Base-by-base conservation (phyloP, 2,888 invertebrate genomes). In the Dione juno region DNA sequence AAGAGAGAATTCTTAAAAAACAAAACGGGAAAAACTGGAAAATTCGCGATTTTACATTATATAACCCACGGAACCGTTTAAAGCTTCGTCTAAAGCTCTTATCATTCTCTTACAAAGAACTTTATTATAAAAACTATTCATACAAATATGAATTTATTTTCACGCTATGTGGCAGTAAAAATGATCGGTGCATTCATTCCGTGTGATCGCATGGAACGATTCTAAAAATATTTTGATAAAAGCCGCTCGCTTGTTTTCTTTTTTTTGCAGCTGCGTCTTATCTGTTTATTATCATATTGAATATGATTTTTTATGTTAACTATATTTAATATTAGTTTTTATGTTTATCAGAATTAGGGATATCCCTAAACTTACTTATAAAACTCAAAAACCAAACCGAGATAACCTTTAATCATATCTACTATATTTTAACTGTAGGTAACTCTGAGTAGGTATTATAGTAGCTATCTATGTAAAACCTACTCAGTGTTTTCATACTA, bases 131-230 rank as follows among this genome's bases (percentile, higher is more conserved):
- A 19, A 19, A 11, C 11, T 13, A 40, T 19, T 58, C 43, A 6
- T 14, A 1, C 21, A 9, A 43, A 61, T 9, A 41, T 43, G 16
- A 64, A 48, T 64, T 19, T 61, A 61, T 43, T 50, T 63, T 35
- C 63, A 37, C 14, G 48, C 48, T 64, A 35, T 37, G 45, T 37
- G 48, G 28, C 35, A 63, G 35, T 64, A 64, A 50, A 64, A 50
- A 64, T 64, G 50, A 64, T 64, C 48, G 37, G 63, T 40, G 48
- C 50, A 64, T 50, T 64, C 50, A 48, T 14, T 50, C 28, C 37
- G 28, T 64, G 63, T 64, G 16, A 37, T 50, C 50, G 63, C 63
- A 50, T 64, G 63, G 16, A 37, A 50, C 11, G n/a, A 64, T 50
- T 50, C 37, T 64, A 50, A 64, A 43, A 35, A 64, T 40, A 1